These are phyloP conservation scores for Hestina assimilis DNA, from an alignment of 1,140 invertebrate species.

Conservation along the genomic window DNA sequence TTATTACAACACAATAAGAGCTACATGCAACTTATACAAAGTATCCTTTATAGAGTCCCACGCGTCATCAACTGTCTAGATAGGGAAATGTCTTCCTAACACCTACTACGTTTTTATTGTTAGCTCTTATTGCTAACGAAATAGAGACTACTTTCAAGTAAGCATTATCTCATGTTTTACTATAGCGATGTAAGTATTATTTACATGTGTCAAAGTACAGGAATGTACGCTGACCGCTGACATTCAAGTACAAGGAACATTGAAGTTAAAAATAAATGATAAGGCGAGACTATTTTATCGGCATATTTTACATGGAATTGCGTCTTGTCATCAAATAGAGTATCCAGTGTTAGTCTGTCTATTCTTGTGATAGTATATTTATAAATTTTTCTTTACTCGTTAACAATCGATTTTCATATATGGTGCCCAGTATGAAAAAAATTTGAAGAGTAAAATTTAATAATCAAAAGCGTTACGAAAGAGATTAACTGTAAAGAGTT, in stretches of 20 bases:
- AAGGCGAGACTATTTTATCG: background rate
- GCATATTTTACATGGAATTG: background rate
- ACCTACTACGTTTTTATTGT: background rate
- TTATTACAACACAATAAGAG: constrained; percentile 5
- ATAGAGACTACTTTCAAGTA: background rate
- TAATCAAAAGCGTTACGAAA: no score
- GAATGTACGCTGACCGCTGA: background rate
- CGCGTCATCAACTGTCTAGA: constrained; percentile 20
- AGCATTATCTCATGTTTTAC: background rate
- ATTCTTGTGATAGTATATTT: no score
- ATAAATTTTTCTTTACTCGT: no score
- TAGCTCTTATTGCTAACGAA: background rate
- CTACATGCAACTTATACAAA: background rate
- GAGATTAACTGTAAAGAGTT: no score
- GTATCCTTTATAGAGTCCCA: background rate
- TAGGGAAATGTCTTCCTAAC: constrained; percentile 16
- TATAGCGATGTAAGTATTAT: background rate
- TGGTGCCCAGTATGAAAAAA: no score
- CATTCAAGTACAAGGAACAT: background rate
- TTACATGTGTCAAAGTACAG: background rate
- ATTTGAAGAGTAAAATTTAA: no score
- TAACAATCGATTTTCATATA: no score
- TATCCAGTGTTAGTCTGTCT: no score
- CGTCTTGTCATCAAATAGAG: background rate
- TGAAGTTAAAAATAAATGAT: background rate